phyloP scores from a whole-genome alignment of 2,888 invertebrate species.

The Drosophila vallismaia region DNA sequence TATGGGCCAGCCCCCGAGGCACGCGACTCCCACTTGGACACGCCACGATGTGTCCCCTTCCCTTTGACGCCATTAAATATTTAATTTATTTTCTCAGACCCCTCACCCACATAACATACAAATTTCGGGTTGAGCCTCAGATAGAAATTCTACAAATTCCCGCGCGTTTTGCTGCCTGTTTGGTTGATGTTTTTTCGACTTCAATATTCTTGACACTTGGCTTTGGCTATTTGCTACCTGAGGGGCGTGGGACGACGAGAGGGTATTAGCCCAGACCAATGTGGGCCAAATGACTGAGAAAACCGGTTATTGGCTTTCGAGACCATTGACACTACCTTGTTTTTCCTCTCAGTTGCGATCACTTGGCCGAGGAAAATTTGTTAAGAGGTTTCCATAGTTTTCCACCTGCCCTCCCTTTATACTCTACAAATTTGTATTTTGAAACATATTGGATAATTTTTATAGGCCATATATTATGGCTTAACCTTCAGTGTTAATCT shows the following conservation, averaged over 20 bases:
- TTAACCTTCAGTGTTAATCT: not conserved
- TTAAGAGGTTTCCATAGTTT: slow-evolving; percentile 10
- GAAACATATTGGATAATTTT: not conserved
- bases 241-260: slow-evolving; percentile 15
- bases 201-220: slow-evolving; percentile 26
- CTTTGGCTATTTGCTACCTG: slow-evolving; percentile 25
- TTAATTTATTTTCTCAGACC: slow-evolving; percentile 24
- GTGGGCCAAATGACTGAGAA: slow-evolving; percentile 33
- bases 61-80: slow-evolving; percentile 31
- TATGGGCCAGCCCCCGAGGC: slow-evolving; percentile 20
- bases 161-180: slow-evolving; percentile 12
- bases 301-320: slow-evolving; percentile 48
- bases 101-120: not conserved
- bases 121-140: slow-evolving; percentile 23
- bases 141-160: slow-evolving; percentile 23
- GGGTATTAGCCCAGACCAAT: slow-evolving; percentile 24
- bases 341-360: slow-evolving; percentile 21
- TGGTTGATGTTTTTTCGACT: slow-evolving; percentile 20
- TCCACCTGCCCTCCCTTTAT: slow-evolving; percentile 24
- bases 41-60: slow-evolving; percentile 15
- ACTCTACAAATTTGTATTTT: no score
- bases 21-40: slow-evolving; percentile 37
- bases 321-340: slow-evolving; percentile 32
- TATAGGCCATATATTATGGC: not conserved
- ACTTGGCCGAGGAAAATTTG: slow-evolving; percentile 41